Evolutionary conservation across 2,113 vertebrate species (phyloP), one percentile per base, ranked within the genome.

Genomic region (Todiramphus chloris): DNA sequence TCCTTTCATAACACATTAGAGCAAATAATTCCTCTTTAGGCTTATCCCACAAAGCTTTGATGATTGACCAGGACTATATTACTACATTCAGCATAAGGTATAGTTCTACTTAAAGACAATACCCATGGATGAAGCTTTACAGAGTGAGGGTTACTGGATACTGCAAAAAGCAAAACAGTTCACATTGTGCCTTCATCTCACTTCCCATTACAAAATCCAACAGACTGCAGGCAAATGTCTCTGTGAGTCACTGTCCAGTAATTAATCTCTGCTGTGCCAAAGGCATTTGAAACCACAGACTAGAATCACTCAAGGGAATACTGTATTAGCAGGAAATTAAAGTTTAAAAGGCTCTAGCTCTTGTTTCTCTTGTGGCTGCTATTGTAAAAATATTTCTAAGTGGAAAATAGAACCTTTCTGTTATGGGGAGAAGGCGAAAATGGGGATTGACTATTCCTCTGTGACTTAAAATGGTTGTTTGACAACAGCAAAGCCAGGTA

Each of bases 281-380:
- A 91, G 59, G 48, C 74, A 78, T 93, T 83, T 28, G 79, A 89
- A 95, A 58, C 69, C 53, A 85, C 59, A 55, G 46, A 60, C 44
- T 0, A 62, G 20, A 93, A 68, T 66, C 24, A 43, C 68, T 78
- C 35, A 66, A 69, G 56, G 35, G 63, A 69, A 70, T 72, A 76
- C 6, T 64, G 23, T 72, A 87, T 92, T 87, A 92, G 35, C 73
- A 79, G 58, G 48, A 96, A 94, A 83, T 83, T 85, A 62, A 88
- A 81, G 39, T 94, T 83, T 85, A 43, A 89, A 93, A 85, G 70
- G 13, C 27, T 74, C 10, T 6, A 46, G 13, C 15, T 87, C 68
- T 89, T 80, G 14, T 69, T 96, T 91, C 44, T 91, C 24, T 70
- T 68, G 66, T 0, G 1, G 19, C 64, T 87, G 39, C 31, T 93